Evolutionary conservation across 2,113 vertebrate species (phyloP), one percentile per base, ranked within the genome.

Genomic region (Hippocampus barbouri): DNA sequence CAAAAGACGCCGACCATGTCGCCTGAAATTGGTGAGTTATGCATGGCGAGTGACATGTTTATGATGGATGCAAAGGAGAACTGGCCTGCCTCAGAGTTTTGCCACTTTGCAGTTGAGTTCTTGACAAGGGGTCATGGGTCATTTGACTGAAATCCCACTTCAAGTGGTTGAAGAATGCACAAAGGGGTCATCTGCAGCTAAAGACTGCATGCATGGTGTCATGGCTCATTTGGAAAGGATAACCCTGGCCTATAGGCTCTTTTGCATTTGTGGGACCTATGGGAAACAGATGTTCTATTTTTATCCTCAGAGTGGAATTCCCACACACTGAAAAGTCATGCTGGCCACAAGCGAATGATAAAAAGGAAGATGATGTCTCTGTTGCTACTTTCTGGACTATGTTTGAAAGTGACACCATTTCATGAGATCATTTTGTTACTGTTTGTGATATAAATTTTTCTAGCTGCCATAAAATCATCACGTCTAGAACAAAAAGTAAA

Each of bases 201-300:
- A 68, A 73, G 40, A 59, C 71, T 64, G 53, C 70, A 72, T 70
- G 11, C 47, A 72, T 65, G 49, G 74, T 59, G 38, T 73, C 56
- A 56, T 66, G 47, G 67, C 73, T 74, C 45, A 38, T 75, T 79
- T 77, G 66, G 65, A 72, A 74, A 63, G 40, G 47, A 66, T 57
- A 53, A 56, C 45, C 34, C 68, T 27, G 59, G 14, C 47, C 75
- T 73, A 70, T 77, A 77, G 54, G 65, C 53, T 84, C 69, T 61
- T 73, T 75, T 81, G 80, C 72, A 43, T 80, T 61, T 47, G 59
- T 76, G 63, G 60, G 34, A 79, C 63, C 79, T 81, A 85, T 86
- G 81, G 70, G 85, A 88, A 88, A 71, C 87, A 84, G 76, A 87
- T 84, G 78, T 82, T 80, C 72, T 85, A 80, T 88, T 84, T 87